These are phyloP conservation scores for Tyto alba DNA, from an alignment of 2,113 vertebrate genomes.

Conservation along the genomic window DNA sequence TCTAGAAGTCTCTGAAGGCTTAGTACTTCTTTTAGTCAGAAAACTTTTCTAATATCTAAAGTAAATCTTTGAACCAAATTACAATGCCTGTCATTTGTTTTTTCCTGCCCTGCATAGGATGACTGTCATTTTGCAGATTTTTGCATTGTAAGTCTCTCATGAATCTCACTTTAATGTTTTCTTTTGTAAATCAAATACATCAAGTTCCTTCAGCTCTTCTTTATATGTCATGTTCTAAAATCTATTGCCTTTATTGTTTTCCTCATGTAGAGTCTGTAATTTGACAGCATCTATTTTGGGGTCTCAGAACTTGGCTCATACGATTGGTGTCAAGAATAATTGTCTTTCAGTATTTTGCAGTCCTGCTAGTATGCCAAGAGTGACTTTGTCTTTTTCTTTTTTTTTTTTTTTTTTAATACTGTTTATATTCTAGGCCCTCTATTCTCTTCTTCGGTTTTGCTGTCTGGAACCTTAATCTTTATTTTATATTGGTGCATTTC, in stretches of 20 bases:
- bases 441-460: not conserved
- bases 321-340: not conserved
- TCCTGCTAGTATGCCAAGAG: not conserved
- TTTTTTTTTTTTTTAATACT: not conserved
- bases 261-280: not conserved
- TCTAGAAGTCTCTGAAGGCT: conserved; percentile 1
- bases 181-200: conserved; percentile 28
- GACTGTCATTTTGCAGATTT: conserved; percentile 21
- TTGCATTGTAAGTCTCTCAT: not conserved
- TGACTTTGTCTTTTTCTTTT: not conserved
- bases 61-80: conserved; percentile 22
- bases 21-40: not conserved
- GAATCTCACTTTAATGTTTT: conserved; percentile 13
- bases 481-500: not conserved
- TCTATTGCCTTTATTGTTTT: conserved; percentile 15
- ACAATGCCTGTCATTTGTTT: not conserved
- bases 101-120: not conserved
- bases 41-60: conserved; percentile 29
- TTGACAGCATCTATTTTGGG: conserved; percentile 16
- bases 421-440: not conserved
- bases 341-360: not conserved
- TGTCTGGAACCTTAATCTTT: not conserved
- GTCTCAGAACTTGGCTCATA: not conserved
- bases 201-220: not conserved
- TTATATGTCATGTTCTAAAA: conserved; percentile 17